Evolutionary conservation across 2,888 invertebrate genomes (phyloP).

Genomic region (Helleia helle): DNA sequence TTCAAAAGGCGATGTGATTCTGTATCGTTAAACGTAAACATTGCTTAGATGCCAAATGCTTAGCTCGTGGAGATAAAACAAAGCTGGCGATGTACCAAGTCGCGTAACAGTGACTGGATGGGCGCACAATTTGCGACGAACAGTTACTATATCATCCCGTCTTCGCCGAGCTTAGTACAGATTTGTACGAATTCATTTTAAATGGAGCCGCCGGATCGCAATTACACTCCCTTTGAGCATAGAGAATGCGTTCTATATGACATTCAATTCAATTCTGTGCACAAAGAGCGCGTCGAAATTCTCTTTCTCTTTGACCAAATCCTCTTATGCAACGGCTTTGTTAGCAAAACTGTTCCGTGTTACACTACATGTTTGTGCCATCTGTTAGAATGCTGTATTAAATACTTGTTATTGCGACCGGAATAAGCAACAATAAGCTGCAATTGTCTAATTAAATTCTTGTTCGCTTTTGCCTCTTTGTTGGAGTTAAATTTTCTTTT

Average conservation of each 20-base stretch:
- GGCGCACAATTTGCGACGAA: slow-evolving; percentile 46
- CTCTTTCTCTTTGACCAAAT: slow-evolving; percentile 59
- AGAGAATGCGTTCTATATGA: slow-evolving; percentile 63
- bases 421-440: no score
- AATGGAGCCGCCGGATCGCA: slow-evolving; percentile 64
- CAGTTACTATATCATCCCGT: slow-evolving; percentile 24
- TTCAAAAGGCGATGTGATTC: slow-evolving; percentile 51
- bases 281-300: slow-evolving; percentile 61
- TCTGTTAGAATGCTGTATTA: slow-evolving; percentile 10
- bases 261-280: slow-evolving; percentile 65
- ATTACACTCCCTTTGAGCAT: slow-evolving; percentile 68
- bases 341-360: slow-evolving; percentile 42
- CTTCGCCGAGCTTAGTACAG: slow-evolving; percentile 40
- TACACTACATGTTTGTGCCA: slow-evolving; percentile 31
- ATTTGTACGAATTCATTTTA: slow-evolving; percentile 66
- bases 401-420: no score
- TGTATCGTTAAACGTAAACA: slow-evolving; percentile 65
- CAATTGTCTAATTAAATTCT: no score
- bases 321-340: slow-evolving; percentile 54
- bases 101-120: slow-evolving; percentile 52
- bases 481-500: no score
- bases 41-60: slow-evolving; percentile 61
- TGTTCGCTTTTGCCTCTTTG: no score
- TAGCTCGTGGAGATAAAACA: slow-evolving; percentile 62
- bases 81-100: slow-evolving; percentile 67